Conservation (phyloP, 2,797 vertebrate species). For the Perodicticus potto region DNA sequence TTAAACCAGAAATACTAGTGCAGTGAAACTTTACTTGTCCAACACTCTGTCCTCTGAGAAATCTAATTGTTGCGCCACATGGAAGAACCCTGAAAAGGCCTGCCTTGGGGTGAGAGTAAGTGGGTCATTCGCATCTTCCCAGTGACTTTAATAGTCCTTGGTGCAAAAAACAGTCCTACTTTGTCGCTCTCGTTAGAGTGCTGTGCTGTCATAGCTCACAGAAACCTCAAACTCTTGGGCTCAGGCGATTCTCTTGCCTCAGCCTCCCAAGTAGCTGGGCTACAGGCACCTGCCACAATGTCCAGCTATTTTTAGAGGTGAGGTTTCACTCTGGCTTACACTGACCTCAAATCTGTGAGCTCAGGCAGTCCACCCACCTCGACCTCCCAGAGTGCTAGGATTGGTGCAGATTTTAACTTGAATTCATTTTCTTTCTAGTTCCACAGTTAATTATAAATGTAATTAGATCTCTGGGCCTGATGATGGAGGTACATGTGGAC, state of each 20-base stretch:
- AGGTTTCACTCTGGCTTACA: no score
- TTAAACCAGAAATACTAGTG: background rate
- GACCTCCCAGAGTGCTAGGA: no score
- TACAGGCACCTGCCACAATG: no score
- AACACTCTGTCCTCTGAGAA: background rate
- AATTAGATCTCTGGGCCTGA: slow-evolving; percentile 11
- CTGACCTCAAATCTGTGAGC: no score
- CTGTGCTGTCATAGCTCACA: no score
- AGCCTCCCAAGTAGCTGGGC: no score
- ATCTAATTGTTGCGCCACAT: background rate
- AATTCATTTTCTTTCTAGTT: slow-evolving; percentile 29
- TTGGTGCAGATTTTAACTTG: background rate
- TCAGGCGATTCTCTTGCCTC: no score
- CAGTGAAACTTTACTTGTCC: background rate
- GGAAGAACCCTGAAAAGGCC: background rate
- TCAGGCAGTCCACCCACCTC: no score
- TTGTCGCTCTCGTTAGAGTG: no score
- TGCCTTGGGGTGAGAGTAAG: background rate
- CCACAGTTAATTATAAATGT: background rate
- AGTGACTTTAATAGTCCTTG: background rate
- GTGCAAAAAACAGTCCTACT: background rate
- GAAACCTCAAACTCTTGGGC: no score
- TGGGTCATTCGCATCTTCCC: background rate
- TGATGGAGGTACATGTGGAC: background rate
- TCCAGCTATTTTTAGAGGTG: no score